Base-by-base conservation (phyloP, 92 coral and sea anemone genomes). In the Porites cylindrica region DNA sequence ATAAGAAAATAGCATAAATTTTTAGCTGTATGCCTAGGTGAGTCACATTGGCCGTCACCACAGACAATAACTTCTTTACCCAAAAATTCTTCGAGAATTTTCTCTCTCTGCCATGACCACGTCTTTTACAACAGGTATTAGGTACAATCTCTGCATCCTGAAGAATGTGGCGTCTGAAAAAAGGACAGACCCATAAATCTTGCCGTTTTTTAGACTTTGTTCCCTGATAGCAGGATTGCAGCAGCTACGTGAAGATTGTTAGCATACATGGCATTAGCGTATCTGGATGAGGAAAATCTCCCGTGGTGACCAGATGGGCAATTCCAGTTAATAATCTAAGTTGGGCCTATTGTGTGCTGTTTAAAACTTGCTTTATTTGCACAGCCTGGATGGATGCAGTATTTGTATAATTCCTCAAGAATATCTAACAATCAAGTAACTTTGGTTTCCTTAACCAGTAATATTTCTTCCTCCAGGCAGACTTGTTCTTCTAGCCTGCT, bases 141-240 rank as follows among this genome's bases (percentile, higher is more conserved):
- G 68, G 23, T 90, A 90, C 1, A 76, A 76, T 50, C 66, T 76
- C 43, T 76, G 69, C 5, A 24, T 59, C 6, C 13, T 51, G 43
- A 78, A 90, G 60, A 67, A 90, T 9, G 86, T 90, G 47, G 93
- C 73, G n/a, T 73, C 82, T 8, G 86, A 90, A 90, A n/a, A 75
- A 90, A 90, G 52, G 71, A 23, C 29, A 90, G 67, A 50, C 92
- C 88, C 29, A 83, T 75, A 73, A 88, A 88, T 3, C 65, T 66
- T 18, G 89, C 78, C 69, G 77, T 17, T 70, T 52, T 74, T 43
- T 88, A 70, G n/a, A 88, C 70, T 82, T 88, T 47, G 75, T 89
- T 89, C 7, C 92, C 81, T 19, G 92, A 76, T 13, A 83, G 61
- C 23, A 89, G 63, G 50, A 82, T 82, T 17, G 69, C 51, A 60